Evolutionary conservation across 2,797 vertebrate genomes (phyloP).

Genomic region (Acipenser transmontanus): DNA sequence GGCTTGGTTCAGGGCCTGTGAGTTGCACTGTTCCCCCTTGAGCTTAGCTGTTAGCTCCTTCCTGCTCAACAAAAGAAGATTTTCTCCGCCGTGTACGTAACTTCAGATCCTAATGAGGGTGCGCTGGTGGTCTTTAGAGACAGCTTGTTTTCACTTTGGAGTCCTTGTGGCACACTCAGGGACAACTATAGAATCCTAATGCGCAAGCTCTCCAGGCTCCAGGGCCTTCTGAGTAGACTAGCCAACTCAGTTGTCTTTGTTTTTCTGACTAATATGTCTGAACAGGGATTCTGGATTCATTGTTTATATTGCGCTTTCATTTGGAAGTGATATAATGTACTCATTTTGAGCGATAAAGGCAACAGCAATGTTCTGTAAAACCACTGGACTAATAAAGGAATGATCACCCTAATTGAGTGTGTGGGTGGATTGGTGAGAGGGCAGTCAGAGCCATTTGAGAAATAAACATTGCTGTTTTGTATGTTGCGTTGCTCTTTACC

Average conservation of each 20-base stretch:
- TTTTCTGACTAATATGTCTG: too few relatives aligned
- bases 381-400: neutral
- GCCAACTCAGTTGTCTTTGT: too few relatives aligned
- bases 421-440: too few relatives aligned
- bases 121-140: constrained; percentile 26
- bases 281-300: too few relatives aligned
- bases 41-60: constrained; percentile 17
- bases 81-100: constrained; percentile 21
- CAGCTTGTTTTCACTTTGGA: constrained; percentile 19
- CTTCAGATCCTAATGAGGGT: constrained; percentile 20
- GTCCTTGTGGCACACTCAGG: constrained; percentile 16
- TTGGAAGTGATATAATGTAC: too few relatives aligned
- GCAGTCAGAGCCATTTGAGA: too few relatives aligned
- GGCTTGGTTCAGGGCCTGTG: constrained; percentile 13
- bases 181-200: constrained; percentile 31
- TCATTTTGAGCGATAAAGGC: too few relatives aligned
- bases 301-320: too few relatives aligned
- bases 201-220: neutral
- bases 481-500: too few relatives aligned
- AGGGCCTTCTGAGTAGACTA: too few relatives aligned
- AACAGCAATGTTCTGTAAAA: neutral
- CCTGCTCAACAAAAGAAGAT: constrained; percentile 13
- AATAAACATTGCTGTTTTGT: too few relatives aligned
- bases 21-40: constrained; percentile 26
- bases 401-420: neutral